Evolutionary conservation across 2,113 vertebrate species (phyloP), one percentile per base, ranked within the genome.

Genomic region (Taxidea taxus): DNA sequence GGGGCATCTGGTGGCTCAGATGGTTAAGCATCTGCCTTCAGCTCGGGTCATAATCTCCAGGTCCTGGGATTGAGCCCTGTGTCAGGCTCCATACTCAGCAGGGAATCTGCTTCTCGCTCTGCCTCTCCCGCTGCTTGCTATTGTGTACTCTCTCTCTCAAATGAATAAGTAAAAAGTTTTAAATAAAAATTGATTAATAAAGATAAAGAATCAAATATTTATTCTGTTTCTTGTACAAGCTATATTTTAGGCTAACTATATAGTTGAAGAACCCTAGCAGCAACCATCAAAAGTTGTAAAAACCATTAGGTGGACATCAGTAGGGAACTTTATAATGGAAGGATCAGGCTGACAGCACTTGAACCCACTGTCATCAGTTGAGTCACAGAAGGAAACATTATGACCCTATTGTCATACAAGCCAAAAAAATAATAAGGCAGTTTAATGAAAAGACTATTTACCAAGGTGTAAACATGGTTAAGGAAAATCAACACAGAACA

Each of bases 341-440:
- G 20, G 7, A 49, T 37, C 21, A 89, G 25, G 21, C 42, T 88
- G 54, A 68, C 5, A 80, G 39, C 14, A 70, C 34, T 25, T 84
- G 64, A 95, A 85, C 10, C 16, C n/a, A 60, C 7, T 77, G 49
- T 85, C 54, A 91, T 90, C 47, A 68, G 21, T 87, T 29, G 81
- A 68, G 77, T 81, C 75, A 91, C 47, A 97, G 49, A 96, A 93
- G n/a, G 10, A 94, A 81, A 72, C 54, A 92, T 42, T 82, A 72
- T 64, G 84, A 75, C 11, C 29, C 75, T 74, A 62, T 74, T 74
- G 56, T 42, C 77, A 83, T 75, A 42, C 81, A 74, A n/a, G 20
- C 25, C 47, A 68, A 94, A 87, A 68, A 87, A 6, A 72, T 49
- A 90, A 16, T 54, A 34, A 77, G 47, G 29, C n/a, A 92, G 3